These are phyloP conservation scores for Tenthredo livida DNA, from an alignment of 2,888 invertebrate species.

Conservation along the genomic window DNA sequence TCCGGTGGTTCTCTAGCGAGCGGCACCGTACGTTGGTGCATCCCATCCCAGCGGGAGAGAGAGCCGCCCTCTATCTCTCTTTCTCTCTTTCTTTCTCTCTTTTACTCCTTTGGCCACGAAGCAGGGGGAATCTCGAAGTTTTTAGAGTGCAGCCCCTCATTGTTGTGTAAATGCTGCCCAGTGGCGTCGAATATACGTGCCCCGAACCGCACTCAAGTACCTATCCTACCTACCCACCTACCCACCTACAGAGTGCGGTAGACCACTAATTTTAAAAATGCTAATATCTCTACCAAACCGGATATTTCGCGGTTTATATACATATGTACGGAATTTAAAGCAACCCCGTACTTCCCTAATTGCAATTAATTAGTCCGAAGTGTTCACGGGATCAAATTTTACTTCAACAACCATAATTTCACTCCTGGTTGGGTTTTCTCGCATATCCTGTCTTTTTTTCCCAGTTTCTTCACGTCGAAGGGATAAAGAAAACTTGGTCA, in stretches of 20 bases:
- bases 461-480: background rate
- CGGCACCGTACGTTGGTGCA: constrained; percentile 57
- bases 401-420: background rate
- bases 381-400: background rate
- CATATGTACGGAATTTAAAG: constrained; percentile 38
- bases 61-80: constrained; percentile 52
- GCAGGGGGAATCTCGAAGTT: constrained; percentile 75
- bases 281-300: constrained; percentile 73
- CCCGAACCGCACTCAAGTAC: constrained; percentile 61
- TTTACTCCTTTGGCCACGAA: constrained; percentile 64
- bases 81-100: constrained; percentile 56
- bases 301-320: constrained; percentile 66
- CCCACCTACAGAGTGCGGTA: constrained; percentile 16
- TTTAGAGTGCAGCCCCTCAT: constrained; percentile 75
- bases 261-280: constrained; percentile 74
- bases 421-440: background rate
- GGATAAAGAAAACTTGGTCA: too few relatives aligned
- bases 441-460: background rate
- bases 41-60: constrained; percentile 57
- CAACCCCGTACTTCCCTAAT: background rate
- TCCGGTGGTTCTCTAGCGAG: constrained; percentile 62
- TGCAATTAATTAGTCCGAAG: constrained; percentile 17
- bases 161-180: constrained; percentile 77
- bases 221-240: background rate
- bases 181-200: constrained; percentile 69